phyloP scores from a whole-genome alignment of 2,888 invertebrate genomes.

The Xanthostigma xanthostigma region DNA sequence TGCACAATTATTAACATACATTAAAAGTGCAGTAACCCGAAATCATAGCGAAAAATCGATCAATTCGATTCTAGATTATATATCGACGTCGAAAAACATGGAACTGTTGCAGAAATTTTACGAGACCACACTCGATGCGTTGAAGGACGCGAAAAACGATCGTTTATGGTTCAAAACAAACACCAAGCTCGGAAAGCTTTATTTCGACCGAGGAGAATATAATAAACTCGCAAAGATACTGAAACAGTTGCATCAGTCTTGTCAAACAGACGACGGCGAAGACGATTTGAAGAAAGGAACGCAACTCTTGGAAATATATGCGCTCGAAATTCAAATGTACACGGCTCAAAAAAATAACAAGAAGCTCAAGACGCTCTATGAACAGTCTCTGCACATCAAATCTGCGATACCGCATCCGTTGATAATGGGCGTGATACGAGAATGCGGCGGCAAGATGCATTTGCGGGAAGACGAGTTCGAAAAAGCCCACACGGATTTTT shows the following conservation, averaged over 20 bases:
- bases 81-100: conserved; percentile 99
- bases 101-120: conserved; percentile 96
- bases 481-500: conserved; percentile 97
- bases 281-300: conserved; percentile 97
- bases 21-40: conserved; percentile 96
- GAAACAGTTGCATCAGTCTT: conserved; percentile 92
- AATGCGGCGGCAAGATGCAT: conserved; percentile 99
- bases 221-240: conserved; percentile 89
- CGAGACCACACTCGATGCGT: conserved; percentile 85
- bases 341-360: conserved; percentile 99
- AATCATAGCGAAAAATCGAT: conserved; percentile 99
- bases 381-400: conserved; percentile 96
- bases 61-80: conserved; percentile 97
- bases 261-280: conserved; percentile 96
- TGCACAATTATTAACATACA: conserved; percentile 91
- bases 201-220: conserved; percentile 92
- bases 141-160: conserved; percentile 98
- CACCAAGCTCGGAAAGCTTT: conserved; percentile 94
- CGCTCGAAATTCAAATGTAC: conserved; percentile 99
- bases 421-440: conserved; percentile 98
- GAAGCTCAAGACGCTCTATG: conserved; percentile 88
- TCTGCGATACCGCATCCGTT: conserved; percentile 99
- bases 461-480: conserved; percentile 96
- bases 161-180: conserved; percentile 99
- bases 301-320: conserved; percentile 94